Evolutionary conservation across 2,113 vertebrate genomes (phyloP).

Genomic region (Phrynocephalus versicolor): DNA sequence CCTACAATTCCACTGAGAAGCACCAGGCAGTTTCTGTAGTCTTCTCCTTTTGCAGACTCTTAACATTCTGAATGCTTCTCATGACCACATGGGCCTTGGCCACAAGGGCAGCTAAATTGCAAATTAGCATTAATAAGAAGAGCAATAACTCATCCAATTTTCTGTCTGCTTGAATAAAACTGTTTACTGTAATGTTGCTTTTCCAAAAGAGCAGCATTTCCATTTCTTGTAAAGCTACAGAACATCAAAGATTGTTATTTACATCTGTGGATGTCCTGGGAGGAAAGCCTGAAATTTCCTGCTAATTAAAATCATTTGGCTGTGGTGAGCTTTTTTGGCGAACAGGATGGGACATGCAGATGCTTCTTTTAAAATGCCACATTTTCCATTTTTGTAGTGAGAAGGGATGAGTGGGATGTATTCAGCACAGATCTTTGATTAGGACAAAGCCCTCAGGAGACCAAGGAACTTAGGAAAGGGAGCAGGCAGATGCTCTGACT

Average conservation of each 20-base stretch:
- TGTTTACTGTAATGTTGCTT: background rate
- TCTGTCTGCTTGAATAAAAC: background rate
- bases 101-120: constrained; percentile 59
- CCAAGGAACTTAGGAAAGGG: no score
- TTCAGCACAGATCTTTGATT: no score
- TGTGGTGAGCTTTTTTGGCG: background rate
- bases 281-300: background rate
- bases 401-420: no score
- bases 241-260: constrained; percentile 6
- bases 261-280: background rate
- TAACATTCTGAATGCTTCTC: background rate
- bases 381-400: background rate
- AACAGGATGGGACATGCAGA: background rate
- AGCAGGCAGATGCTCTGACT: no score
- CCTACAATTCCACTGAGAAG: background rate
- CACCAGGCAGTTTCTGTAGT: background rate
- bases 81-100: constrained; percentile 35
- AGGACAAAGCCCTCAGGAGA: no score
- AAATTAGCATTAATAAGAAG: constrained; percentile 51
- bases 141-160: constrained; percentile 43
- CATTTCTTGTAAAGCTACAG: constrained; percentile 22
- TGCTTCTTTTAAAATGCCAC: background rate
- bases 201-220: background rate
- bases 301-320: background rate
- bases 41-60: background rate